Evolutionary conservation across 2,888 invertebrate species (phyloP).

Genomic region (Litoditis marina): DNA sequence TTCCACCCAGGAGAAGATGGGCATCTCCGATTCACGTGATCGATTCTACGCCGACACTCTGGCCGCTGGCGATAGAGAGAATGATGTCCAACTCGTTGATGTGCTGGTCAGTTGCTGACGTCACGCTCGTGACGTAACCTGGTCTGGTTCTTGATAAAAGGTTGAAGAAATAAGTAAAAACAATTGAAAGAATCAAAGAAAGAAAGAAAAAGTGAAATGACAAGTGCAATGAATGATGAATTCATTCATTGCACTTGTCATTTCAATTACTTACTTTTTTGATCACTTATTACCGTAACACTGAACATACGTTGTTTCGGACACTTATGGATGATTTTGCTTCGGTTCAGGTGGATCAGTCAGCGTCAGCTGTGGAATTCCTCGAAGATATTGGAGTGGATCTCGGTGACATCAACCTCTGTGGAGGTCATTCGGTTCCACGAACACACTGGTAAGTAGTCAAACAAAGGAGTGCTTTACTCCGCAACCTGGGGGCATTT

Average conservation of each 20-base stretch:
- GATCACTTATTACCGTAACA: too few relatives aligned
- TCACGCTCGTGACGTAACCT: conserved; percentile 13
- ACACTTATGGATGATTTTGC: too few relatives aligned
- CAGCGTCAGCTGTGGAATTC: conserved; percentile 42
- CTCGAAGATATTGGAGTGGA: conserved; percentile 52
- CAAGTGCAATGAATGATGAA: too few relatives aligned
- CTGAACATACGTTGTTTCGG: too few relatives aligned
- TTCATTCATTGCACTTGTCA: conserved; percentile 1
- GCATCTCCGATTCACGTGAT: conserved; percentile 48
- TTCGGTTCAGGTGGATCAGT: conserved; percentile 13
- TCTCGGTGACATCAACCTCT: conserved; percentile 59
- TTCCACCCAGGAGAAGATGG: conserved; percentile 44
- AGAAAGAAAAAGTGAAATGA: too few relatives aligned
- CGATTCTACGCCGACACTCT: conserved; percentile 56
- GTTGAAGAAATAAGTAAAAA: too few relatives aligned
- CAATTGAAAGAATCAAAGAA: too few relatives aligned
- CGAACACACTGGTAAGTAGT: conserved; percentile 59
- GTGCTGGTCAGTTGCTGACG: conserved; percentile 47
- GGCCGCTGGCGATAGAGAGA: conserved; percentile 59
- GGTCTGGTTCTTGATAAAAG: conserved; percentile 15
- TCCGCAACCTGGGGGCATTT: too few relatives aligned
- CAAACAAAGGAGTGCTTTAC: too few relatives aligned
- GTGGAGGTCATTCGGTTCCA: conserved; percentile 60
- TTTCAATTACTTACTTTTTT: too few relatives aligned
- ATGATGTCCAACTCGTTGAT: conserved; percentile 56